phyloP scores from a whole-genome alignment of 2,113 vertebrate genomes.

The Boleophthalmus pectinirostris region DNA sequence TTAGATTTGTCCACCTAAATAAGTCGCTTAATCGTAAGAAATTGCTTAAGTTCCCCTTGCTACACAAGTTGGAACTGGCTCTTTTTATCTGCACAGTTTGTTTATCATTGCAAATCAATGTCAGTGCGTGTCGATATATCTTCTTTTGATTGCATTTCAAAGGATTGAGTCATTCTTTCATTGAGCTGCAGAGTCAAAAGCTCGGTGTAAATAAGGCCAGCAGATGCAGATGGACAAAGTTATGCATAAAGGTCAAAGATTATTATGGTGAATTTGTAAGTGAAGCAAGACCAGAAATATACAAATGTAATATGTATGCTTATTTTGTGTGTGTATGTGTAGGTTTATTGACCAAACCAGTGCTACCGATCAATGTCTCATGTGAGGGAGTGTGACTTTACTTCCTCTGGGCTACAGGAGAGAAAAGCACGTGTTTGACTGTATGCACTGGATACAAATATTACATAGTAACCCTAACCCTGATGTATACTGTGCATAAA shows the following conservation, averaged over 20 bases:
- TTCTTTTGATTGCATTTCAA: conserved; percentile 5
- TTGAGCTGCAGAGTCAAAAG: not conserved
- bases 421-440: conserved; percentile 33
- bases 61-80: not conserved
- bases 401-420: conserved; percentile 45
- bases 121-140: conserved; percentile 10
- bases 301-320: not conserved
- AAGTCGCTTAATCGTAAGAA: not conserved
- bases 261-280: not conserved
- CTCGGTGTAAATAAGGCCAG: conserved; percentile 13
- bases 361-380: conserved; percentile 47
- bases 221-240: conserved; percentile 25
- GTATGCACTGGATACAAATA: not conserved
- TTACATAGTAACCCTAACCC: not conserved
- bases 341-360: not conserved
- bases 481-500: not conserved
- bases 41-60: not conserved
- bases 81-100: not conserved
- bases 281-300: not conserved
- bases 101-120: conserved; percentile 8
- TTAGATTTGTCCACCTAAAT: not conserved
- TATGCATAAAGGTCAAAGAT: conserved; percentile 2
- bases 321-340: no score
- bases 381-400: conserved; percentile 47
- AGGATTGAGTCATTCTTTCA: not conserved